Evolutionary conservation across 2,113 vertebrate species (phyloP).

Genomic region (Setophaga kirtlandii): DNA sequence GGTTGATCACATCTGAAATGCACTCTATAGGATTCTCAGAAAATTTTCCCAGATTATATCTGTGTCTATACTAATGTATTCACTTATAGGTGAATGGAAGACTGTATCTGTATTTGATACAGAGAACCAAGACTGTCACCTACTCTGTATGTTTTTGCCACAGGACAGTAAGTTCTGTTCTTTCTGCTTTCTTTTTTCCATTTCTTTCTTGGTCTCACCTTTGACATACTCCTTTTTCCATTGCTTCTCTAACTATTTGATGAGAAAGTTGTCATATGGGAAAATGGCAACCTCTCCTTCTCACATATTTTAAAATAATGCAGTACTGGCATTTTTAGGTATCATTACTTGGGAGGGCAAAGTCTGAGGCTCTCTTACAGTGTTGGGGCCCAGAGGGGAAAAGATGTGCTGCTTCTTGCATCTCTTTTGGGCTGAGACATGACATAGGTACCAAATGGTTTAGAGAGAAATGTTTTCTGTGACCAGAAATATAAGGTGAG

Average conservation of each 20-base stretch:
- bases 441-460: background rate
- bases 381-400: background rate
- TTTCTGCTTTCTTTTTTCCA: background rate
- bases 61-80: background rate
- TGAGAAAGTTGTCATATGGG: background rate
- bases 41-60: background rate
- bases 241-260: background rate
- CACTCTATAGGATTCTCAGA: background rate
- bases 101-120: background rate
- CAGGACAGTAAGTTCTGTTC: background rate
- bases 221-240: background rate
- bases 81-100: background rate
- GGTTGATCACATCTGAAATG: background rate
- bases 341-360: accelerated
- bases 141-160: background rate
- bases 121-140: background rate
- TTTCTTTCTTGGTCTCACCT: background rate
- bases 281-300: background rate
- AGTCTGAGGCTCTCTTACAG: background rate
- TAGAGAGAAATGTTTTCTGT: background rate
- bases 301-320: background rate
- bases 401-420: background rate
- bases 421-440: background rate
- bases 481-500: background rate
- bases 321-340: background rate